Evolutionary conservation across 2,797 vertebrate species (phyloP).

Genomic region (Xyrichtys novacula): DNA sequence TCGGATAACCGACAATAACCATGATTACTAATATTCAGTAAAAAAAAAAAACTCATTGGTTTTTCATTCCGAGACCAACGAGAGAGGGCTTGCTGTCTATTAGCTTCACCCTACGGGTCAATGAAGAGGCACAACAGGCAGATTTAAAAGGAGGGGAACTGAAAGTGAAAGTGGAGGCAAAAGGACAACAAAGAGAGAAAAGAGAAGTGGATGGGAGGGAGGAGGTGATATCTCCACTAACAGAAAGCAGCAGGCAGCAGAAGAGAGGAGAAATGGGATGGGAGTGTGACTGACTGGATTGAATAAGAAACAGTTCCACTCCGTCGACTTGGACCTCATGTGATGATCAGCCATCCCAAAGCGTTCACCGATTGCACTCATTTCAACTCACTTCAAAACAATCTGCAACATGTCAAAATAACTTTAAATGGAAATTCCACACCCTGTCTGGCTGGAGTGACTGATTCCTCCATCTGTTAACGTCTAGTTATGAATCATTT

Average conservation of each 20-base stretch:
- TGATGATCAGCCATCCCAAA: slow-evolving; percentile 42
- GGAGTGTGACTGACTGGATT: slow-evolving; percentile 66
- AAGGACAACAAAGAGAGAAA: slow-evolving; percentile 58
- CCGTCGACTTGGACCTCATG: slow-evolving; percentile 31
- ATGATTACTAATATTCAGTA: slow-evolving; percentile 50
- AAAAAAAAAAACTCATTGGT: slow-evolving; percentile 30
- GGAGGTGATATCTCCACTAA: slow-evolving; percentile 73
- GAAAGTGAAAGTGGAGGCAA: slow-evolving; percentile 55
- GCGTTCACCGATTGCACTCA: slow-evolving; percentile 37
- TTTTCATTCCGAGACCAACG: slow-evolving; percentile 34
- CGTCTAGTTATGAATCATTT: slow-evolving; percentile 12
- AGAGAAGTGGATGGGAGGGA: slow-evolving; percentile 28
- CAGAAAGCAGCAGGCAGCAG: slow-evolving; percentile 64
- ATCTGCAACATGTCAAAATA: slow-evolving; percentile 37
- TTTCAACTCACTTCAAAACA: slow-evolving; percentile 48
- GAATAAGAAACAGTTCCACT: slow-evolving; percentile 64
- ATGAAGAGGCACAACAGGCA: slow-evolving; percentile 57
- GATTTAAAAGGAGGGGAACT: slow-evolving; percentile 57
- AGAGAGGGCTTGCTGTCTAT: slow-evolving; percentile 60
- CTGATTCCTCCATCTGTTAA: slow-evolving; percentile 35
- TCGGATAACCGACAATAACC: slow-evolving; percentile 47
- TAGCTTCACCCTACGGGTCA: slow-evolving; percentile 63
- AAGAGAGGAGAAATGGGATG: slow-evolving; percentile 48
- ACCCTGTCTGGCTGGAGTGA: slow-evolving; percentile 9
- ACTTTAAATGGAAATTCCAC: slow-evolving; percentile 50